Base-by-base conservation (phyloP, 2,888 invertebrate species). In the Sussaba pulchella region DNA sequence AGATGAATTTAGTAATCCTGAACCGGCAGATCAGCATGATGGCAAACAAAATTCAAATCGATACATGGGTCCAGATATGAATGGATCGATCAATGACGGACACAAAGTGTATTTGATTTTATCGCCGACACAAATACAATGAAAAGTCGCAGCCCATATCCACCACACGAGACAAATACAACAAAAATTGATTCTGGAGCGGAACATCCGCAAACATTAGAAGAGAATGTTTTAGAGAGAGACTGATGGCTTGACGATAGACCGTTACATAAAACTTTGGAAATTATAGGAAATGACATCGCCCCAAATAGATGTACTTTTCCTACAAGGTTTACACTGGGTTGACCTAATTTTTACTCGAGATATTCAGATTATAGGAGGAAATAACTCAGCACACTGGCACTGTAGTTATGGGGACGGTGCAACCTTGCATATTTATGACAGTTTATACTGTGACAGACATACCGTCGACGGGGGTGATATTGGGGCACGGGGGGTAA, bases 341-440 rank as follows among this genome's bases (percentile, higher is more conserved):
- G 26, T 47, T 21, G 45, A 64, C n/a, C 64, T 26, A n/a, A 14
- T 45, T 12, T 64, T 64, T 8, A 64, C 24, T n/a, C n/a, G 21
- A n/a, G 64, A 64, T 45, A 8, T 64, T 43, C 64, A 47, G 43
- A 64, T 64, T 14, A 6, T 64, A 1, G 64, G 64, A 45, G 64
- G 47, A 12, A 39, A 41, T 19, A 12, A 17, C 21, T 26, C 43
- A 14, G 26, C 12, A 9, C 64, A 64, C 19, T 64, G 45, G 64
- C 64, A 45, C 43, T 64, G 64, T 26, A 24, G 43, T 14, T 64
- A 64, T 26, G 43, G n/a, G n/a, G 64, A 63, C n/a, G 43, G 43
- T 43, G 2, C 2, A n/a, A 43, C 3, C 10, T n/a, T 43, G 10
- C 43, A 43, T 43, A 43, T 43, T n/a, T 43, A 43, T 43, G 43